Evolutionary conservation across 2,113 vertebrate species (phyloP).

Genomic region (Tetraodon nigroviridis): DNA sequence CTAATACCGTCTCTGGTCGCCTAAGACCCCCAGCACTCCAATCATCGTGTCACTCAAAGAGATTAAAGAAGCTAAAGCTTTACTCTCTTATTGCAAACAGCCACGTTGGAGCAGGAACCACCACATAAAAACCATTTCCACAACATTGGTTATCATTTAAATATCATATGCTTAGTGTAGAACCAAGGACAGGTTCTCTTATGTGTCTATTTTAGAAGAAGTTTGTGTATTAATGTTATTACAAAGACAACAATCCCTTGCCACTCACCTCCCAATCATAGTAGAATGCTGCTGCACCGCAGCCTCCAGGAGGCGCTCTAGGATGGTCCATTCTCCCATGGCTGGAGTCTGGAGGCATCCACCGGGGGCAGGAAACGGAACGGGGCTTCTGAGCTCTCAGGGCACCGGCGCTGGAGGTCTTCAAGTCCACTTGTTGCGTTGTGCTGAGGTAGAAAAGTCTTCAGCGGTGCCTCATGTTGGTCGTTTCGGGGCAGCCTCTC

Average conservation of each 20-base stretch:
- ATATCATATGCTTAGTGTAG: no score
- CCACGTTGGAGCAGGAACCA: constrained; percentile 44
- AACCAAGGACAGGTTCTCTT: background rate
- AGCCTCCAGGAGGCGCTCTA: constrained; percentile 97
- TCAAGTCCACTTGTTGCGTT: constrained; percentile 47
- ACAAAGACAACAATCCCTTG: background rate
- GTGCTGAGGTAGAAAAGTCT: constrained; percentile 41
- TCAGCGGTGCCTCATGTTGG: constrained; percentile 24
- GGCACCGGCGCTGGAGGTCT: constrained; percentile 12
- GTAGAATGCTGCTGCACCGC: constrained; percentile 99
- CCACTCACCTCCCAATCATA: constrained; percentile 96
- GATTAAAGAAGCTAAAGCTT: constrained; percentile 60
- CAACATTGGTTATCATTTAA: background rate
- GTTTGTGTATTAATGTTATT: no score
- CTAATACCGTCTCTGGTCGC: constrained; percentile 23
- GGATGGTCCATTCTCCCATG: constrained; percentile 99
- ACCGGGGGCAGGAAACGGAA: constrained; percentile 40
- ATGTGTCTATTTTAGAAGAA: no score
- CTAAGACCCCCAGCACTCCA: constrained; percentile 19
- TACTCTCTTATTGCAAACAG: constrained; percentile 25
- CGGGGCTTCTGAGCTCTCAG: constrained; percentile 13
- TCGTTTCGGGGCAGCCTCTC: background rate
- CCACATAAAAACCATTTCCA: constrained; percentile 5
- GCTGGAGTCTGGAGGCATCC: constrained; percentile 68
- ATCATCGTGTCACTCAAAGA: constrained; percentile 51